These are phyloP conservation scores for Nettapus auritus DNA, from an alignment of 2,113 vertebrate genomes.

Conservation along the genomic window DNA sequence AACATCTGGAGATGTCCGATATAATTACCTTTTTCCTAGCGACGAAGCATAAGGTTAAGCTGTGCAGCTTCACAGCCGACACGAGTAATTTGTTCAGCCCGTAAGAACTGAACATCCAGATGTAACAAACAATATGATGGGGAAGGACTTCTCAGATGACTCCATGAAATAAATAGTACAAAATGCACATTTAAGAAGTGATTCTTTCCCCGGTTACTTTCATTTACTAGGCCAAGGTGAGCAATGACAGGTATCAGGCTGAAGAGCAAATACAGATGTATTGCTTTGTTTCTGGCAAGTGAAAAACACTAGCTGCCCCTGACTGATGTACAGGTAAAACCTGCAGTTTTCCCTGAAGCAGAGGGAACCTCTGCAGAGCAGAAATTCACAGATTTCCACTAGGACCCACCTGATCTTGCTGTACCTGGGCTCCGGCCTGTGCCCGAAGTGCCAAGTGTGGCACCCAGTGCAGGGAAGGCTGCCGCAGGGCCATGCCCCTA, in stretches of 20 bases:
- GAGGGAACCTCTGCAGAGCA: not conserved
- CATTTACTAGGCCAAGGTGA: not conserved
- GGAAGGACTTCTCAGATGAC: not conserved
- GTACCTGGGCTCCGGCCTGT: fast-evolving
- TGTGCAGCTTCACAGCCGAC: not conserved
- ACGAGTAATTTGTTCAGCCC: not conserved
- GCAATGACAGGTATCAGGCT: not conserved
- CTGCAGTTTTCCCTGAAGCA: not conserved
- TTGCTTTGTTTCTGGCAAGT: not conserved
- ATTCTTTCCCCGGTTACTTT: not conserved
- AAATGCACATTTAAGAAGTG: not conserved
- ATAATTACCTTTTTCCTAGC: not conserved
- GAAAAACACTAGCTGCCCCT: not conserved
- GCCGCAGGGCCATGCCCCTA: fast-evolving
- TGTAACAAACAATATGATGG: not conserved
- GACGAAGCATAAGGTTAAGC: conserved; percentile 20
- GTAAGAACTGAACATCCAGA: not conserved
- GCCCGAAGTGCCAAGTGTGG: fast-evolving
- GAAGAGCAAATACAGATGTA: not conserved
- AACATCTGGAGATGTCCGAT: conserved; percentile 35
- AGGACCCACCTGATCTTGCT: fast-evolving
- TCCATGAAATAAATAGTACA: not conserved
- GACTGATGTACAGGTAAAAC: not conserved
- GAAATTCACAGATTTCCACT: not conserved
- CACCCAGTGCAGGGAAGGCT: fast-evolving